These are phyloP conservation scores for Podarcis muralis DNA, from an alignment of 2,113 vertebrate genomes.

Conservation along the genomic window DNA sequence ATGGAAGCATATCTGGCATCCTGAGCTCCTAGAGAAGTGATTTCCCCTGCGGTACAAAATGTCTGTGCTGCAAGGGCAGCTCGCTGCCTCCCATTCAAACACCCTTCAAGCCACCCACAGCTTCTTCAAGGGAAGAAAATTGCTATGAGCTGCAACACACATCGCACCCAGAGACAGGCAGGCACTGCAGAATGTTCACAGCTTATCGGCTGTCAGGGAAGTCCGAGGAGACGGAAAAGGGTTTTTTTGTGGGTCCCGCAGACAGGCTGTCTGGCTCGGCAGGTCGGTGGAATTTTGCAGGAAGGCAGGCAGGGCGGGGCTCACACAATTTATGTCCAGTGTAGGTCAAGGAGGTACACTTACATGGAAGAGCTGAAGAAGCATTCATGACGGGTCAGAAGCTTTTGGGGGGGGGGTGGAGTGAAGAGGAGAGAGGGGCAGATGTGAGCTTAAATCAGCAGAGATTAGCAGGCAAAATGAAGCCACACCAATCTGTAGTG, in stretches of 20 bases:
- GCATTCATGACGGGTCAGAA: background rate
- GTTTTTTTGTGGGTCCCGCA: slow-evolving; percentile 10
- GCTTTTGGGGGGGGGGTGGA: background rate
- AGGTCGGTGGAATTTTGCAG: slow-evolving; percentile 53
- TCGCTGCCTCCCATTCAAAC: background rate
- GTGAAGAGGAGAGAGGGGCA: background rate
- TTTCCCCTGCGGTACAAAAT: background rate
- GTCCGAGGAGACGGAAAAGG: background rate
- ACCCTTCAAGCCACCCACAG: background rate
- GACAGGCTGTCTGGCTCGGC: slow-evolving; percentile 29
- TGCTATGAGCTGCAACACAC: background rate
- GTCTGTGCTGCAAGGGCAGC: no score
- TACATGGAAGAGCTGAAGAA: slow-evolving; percentile 19
- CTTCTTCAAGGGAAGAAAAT: background rate
- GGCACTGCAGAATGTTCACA: background rate
- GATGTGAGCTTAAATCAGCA: background rate
- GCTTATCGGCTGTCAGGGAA: slow-evolving; percentile 28
- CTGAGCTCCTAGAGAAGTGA: background rate
- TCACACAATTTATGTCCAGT: slow-evolving; percentile 26
- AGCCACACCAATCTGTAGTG: background rate
- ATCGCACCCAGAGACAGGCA: background rate
- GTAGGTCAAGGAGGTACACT: background rate
- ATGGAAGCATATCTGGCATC: background rate
- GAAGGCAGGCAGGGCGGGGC: slow-evolving; percentile 35
- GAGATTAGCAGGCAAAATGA: background rate